Evolutionary conservation across 2,797 vertebrate genomes (phyloP), one percentile per base, ranked within the genome.

Genomic region (Synaphobranchus kaupii): DNA sequence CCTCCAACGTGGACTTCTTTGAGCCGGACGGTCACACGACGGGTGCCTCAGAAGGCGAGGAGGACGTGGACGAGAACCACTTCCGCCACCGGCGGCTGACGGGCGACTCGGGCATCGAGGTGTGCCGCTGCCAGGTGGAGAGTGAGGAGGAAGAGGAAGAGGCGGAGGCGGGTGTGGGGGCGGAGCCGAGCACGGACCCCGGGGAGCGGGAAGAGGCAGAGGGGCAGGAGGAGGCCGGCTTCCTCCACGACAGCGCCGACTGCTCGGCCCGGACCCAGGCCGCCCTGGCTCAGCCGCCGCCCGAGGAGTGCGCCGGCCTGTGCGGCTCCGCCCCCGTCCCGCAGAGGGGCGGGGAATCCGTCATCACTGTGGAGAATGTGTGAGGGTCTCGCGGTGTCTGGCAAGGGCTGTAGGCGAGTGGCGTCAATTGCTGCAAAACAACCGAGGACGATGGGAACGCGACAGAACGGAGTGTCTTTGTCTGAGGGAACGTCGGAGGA

Each of bases 51-150:
- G 94, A 93, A 3, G 91, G 93, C 0, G 90, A 90, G 0, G 89
- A 90, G 34, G 95, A 94, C 0, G 94, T 94, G 0, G 88, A 95
- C 0, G 95, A 80, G 86, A 92, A 92, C 60, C 95, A 96, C 58
- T 97, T 96, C 92, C 94, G 97, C 58, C 97, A 96, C 86, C 95
- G 97, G 0, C 94, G 95, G 60, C 94, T 98, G 28, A 98, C 98
- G 0, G 97, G 97, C 0, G 98, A 98, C 93, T 98, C 97, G 0
- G 98, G 98, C 84, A 98, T 98, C 0, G 98, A 98, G 93, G 96
- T 97, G 34, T 97, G 97, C 44, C 96, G 96, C 76, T 96, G 97
- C 87, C 94, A 92, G 0, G 95, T 97, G 58, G 96, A 95, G 89
- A 95, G 95, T 73, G 94, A 93, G 12, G 92, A 89, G 4, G 94